Conservation (phyloP, 1,140 invertebrate species). For the Drosophila nigrodunni region DNA sequence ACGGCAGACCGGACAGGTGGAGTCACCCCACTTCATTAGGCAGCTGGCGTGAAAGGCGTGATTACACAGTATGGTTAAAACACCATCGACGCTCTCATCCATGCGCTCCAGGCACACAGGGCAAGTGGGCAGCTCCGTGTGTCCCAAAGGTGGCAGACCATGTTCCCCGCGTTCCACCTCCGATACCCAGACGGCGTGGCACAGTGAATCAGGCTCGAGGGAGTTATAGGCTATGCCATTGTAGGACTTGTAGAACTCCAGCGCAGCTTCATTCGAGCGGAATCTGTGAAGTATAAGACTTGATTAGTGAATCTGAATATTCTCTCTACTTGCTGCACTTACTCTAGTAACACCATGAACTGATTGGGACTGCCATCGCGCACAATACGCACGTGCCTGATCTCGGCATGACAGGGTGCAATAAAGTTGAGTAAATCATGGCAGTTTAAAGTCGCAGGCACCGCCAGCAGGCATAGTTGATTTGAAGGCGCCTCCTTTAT, state of each 20-base stretch:
- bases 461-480: slow-evolving; percentile 95
- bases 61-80: slow-evolving; percentile 99
- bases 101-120: slow-evolving; percentile 95
- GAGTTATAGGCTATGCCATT: slow-evolving; percentile 97
- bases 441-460: slow-evolving; percentile 96
- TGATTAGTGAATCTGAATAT: neutral
- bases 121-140: slow-evolving; percentile 98
- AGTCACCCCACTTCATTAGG: slow-evolving; percentile 98
- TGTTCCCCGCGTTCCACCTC: slow-evolving; percentile 93
- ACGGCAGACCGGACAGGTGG: slow-evolving; percentile 92
- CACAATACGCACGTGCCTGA: slow-evolving; percentile 96
- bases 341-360: slow-evolving; percentile 97
- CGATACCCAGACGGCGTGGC: slow-evolving; percentile 97
- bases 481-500: slow-evolving; percentile 89
- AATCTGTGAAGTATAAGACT: slow-evolving; percentile 84
- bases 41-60: slow-evolving; percentile 98
- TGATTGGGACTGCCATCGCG: slow-evolving; percentile 95
- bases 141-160: slow-evolving; percentile 89
- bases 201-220: slow-evolving; percentile 94
- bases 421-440: slow-evolving; percentile 98
- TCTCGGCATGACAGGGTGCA: slow-evolving; percentile 95
- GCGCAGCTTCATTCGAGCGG: slow-evolving; percentile 90
- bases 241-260: slow-evolving; percentile 96
- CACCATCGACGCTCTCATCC: slow-evolving; percentile 99
- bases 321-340: slow-evolving; percentile 84